Evolutionary conservation across 2,888 invertebrate genomes (phyloP).

Genomic region (Cryptus armator): DNA sequence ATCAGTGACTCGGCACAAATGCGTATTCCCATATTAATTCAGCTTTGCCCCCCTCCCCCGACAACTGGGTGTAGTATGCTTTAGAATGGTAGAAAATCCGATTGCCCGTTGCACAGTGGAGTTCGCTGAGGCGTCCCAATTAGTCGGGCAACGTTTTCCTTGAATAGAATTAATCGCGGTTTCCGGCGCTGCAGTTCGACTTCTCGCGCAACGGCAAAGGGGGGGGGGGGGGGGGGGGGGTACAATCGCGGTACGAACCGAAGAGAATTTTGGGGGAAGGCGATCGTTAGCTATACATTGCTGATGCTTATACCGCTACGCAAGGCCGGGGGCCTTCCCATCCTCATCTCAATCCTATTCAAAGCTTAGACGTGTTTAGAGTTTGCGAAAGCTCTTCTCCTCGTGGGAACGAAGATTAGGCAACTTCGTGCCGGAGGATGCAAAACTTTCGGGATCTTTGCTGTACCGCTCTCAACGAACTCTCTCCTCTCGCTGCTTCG

Average conservation of each 20-base stretch:
- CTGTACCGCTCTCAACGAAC: background rate
- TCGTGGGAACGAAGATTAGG: conserved; percentile 65
- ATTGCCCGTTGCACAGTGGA: conserved; percentile 47
- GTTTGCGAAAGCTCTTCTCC: conserved; percentile 50
- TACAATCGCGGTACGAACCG: background rate
- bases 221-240: conserved; percentile 28
- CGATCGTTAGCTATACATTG: conserved; percentile 71
- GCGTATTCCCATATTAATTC: conserved; percentile 52
- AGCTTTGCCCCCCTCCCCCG: conserved; percentile 34
- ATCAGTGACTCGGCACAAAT: conserved; percentile 47
- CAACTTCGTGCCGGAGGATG: conserved; percentile 63
- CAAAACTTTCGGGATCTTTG: conserved; percentile 68
- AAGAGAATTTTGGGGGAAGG: conserved; percentile 67
- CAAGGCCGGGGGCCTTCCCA: conserved; percentile 20
- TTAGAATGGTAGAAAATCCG: conserved; percentile 38
- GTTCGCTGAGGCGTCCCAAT: conserved; percentile 56
- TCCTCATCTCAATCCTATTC: conserved; percentile 58
- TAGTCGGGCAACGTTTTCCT: conserved; percentile 66
- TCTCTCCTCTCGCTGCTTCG: background rate
- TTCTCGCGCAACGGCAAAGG: conserved; percentile 55
- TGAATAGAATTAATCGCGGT: conserved; percentile 70
- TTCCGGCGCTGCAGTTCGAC: conserved; percentile 66
- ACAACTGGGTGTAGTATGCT: conserved; percentile 19
- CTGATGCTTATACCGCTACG: conserved; percentile 29
- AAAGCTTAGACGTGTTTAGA: conserved; percentile 67